Conservation (phyloP, 2,797 vertebrate genomes). For the Microcaecilia unicolor region DNA sequence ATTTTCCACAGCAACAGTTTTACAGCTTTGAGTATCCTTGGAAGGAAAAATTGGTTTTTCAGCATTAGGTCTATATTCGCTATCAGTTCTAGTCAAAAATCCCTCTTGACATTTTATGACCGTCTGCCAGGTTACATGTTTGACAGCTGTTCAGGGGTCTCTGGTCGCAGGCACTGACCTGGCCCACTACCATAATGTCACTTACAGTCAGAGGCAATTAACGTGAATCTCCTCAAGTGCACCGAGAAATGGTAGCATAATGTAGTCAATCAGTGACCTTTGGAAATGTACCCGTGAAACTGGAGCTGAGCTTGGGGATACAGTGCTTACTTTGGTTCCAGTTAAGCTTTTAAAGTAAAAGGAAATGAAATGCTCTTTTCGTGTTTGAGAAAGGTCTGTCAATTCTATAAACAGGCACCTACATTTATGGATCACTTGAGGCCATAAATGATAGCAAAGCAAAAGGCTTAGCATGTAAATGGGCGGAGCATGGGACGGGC, state of each 20-base stretch:
- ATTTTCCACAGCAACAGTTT: constrained; percentile 22
- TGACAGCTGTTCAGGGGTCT: constrained; percentile 53
- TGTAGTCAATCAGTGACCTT: constrained; percentile 46
- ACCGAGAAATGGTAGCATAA: constrained; percentile 29
- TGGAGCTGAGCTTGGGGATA: constrained; percentile 9
- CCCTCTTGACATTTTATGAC: constrained; percentile 21
- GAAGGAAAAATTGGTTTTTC: constrained; percentile 20
- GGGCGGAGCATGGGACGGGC: no score
- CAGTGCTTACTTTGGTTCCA: constrained; percentile 10
- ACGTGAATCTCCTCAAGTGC: constrained; percentile 43
- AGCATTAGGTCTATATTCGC: constrained; percentile 8
- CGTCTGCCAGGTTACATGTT: constrained; percentile 39
- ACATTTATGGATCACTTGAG: no score
- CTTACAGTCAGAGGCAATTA: constrained; percentile 57
- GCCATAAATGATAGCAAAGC: no score
- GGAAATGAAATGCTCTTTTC: constrained; percentile 32
- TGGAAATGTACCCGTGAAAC: constrained; percentile 29
- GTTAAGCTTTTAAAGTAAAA: constrained; percentile 31
- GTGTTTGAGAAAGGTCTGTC: no score
- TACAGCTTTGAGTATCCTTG: constrained; percentile 26
- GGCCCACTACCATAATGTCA: constrained; percentile 43
- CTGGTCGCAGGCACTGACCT: constrained; percentile 37
- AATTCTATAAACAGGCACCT: no score
- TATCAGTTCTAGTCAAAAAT: constrained; percentile 24
- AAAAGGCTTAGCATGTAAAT: no score